phyloP scores from a whole-genome alignment of 2,797 vertebrate genomes.

The Pantherophis alleghaniensis region DNA sequence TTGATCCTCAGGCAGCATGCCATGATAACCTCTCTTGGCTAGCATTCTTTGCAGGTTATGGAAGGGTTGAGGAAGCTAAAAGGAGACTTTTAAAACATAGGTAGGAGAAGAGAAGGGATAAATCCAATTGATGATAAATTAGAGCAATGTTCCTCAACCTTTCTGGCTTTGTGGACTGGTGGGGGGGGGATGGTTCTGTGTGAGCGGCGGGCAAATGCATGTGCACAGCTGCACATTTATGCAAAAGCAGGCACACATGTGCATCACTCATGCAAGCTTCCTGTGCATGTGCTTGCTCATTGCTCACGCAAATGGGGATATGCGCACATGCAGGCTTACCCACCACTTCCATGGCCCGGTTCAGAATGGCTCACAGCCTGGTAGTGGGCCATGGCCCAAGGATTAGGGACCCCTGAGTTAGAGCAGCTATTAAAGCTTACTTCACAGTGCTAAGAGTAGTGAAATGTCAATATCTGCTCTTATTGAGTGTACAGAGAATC shows the following conservation, averaged over 20 bases:
- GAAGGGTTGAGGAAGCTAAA: background rate
- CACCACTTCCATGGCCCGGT: background rate
- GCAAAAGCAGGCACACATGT: background rate
- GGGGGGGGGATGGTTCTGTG: background rate
- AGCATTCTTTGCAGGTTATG: background rate
- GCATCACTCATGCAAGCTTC: background rate
- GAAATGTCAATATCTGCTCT: background rate
- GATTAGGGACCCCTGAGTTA: background rate
- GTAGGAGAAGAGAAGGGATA: background rate
- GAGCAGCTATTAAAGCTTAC: background rate
- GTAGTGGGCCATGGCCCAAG: background rate
- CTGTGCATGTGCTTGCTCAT: accelerated
- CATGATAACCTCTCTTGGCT: too few species aligned
- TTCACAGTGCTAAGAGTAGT: background rate
- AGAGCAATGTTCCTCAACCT: background rate
- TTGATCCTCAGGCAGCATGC: too few species aligned
- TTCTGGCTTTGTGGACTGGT: background rate
- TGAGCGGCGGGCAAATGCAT: background rate
- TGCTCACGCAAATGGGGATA: background rate
- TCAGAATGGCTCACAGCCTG: background rate
- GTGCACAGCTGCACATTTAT: background rate
- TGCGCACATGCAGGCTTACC: background rate
- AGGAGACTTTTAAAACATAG: background rate
- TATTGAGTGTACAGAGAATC: background rate
- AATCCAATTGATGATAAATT: background rate